Conservation (phyloP, 2,113 vertebrate species). For the Mesoclemmys tuberculata region DNA sequence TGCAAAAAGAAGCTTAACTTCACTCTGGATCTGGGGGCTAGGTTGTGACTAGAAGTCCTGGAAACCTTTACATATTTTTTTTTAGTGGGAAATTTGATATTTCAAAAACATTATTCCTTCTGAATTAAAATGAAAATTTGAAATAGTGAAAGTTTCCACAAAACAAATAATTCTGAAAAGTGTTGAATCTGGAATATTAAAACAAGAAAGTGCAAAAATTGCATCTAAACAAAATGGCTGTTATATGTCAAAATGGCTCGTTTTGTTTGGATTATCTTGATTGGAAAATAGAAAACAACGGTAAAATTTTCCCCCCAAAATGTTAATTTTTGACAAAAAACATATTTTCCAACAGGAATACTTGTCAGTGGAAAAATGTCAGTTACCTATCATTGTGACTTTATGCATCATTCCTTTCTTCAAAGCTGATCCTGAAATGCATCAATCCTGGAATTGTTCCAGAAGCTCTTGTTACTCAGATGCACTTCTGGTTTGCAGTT, state of each 20-base stretch:
- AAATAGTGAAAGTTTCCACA: neutral
- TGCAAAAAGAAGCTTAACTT: neutral
- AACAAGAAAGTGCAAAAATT: neutral
- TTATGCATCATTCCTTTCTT: neutral
- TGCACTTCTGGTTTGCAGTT: neutral
- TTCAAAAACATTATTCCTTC: neutral
- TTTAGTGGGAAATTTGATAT: neutral
- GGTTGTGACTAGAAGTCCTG: neutral
- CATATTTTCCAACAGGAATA: neutral
- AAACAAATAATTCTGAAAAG: neutral
- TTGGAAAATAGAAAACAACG: neutral
- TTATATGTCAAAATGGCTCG: neutral
- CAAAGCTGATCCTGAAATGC: fast-evolving
- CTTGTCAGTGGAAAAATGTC: neutral
- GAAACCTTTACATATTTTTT: neutral
- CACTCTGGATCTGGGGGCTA: neutral
- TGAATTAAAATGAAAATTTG: neutral
- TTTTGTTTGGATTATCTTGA: neutral
- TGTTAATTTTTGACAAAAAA: neutral
- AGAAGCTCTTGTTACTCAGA: neutral
- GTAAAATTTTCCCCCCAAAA: neutral
- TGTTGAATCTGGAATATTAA: neutral
- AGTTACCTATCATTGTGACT: neutral
- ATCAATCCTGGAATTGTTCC: neutral
- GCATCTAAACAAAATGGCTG: neutral